These are phyloP conservation scores for Xanthia icteritia DNA, from an alignment of 2,888 invertebrate species.

Conservation along the genomic window DNA sequence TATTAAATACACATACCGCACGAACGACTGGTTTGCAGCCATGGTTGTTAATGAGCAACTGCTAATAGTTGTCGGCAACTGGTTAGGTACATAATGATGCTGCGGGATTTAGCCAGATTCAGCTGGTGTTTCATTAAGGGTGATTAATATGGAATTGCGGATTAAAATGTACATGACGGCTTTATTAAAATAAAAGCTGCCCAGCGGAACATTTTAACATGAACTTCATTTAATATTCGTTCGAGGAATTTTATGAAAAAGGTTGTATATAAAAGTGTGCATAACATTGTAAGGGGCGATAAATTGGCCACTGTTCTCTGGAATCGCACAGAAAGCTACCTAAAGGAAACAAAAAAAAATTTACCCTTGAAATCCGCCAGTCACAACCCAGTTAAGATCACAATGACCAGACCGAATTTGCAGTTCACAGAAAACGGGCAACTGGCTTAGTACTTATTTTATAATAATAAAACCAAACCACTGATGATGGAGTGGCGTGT, in stretches of 20 bases:
- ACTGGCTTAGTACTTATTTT: slow-evolving; percentile 2
- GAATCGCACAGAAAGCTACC: neutral
- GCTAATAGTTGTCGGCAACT: slow-evolving; percentile 27
- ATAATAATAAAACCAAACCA: slow-evolving; percentile 4
- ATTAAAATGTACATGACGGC: slow-evolving; percentile 18
- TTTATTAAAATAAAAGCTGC: slow-evolving; percentile 25
- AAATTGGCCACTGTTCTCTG: neutral
- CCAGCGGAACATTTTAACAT: neutral
- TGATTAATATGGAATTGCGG: slow-evolving; percentile 41
- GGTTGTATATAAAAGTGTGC: neutral
- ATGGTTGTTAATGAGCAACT: slow-evolving; percentile 37
- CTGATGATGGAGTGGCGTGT: slow-evolving; percentile 29
- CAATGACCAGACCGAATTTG: neutral
- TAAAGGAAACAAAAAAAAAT: neutral
- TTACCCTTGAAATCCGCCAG: neutral
- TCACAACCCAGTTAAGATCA: neutral
- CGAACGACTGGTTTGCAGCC: slow-evolving; percentile 47
- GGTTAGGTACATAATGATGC: slow-evolving; percentile 21
- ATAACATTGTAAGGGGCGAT: neutral
- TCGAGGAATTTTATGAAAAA: slow-evolving; percentile 10
- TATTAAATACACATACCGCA: slow-evolving; percentile 57
- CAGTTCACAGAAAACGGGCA: slow-evolving; percentile 13
- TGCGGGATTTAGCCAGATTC: slow-evolving; percentile 33
- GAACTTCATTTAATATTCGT: slow-evolving; percentile 17
- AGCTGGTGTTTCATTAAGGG: slow-evolving; percentile 39